Base-by-base conservation (phyloP, 2,797 vertebrate genomes). In the Tarsius wallacei region DNA sequence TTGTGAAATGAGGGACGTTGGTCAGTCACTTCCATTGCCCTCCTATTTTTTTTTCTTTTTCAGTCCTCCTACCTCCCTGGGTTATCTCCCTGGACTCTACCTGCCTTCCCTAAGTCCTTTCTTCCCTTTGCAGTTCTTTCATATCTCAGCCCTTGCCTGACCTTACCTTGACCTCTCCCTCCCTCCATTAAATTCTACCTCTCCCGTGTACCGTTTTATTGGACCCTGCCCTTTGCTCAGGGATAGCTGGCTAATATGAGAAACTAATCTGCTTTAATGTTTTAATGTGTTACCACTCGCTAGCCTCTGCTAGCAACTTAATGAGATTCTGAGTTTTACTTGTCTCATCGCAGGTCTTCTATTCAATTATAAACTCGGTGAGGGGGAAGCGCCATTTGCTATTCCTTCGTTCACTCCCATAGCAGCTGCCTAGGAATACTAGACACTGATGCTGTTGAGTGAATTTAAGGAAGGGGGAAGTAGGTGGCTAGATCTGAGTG, bases 271-370 rank as follows among this genome's bases (percentile, higher is more conserved):
- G 83, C n/a, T 71, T 87, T 94, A 88, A 73, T 77, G 61, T 53
- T 96, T 97, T 96, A 93, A 90, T 80, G 88, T 96, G 97, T 88
- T 94, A 92, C 96, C 63, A 64, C 89, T 94, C 0, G 4, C 80
- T 94, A 95, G 96, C 94, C 96, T 71, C 90, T 96, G 93, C 87
- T 89, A 87, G 89, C 1, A 2, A 89, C 96, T 95, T 97, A 95
- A 96, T 97, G 97, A 97, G 96, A 93, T 86, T 92, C 74, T 73
- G 93, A 84, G 76, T 91, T 95, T 97, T 90, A 61, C 76, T 64
- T 91, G 90, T 91, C 93, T 96, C 86, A 51, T 96, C 91, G 51
- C 70, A 87, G 94, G 78, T 80, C 86, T 31, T 87, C 94, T 84
- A 88, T 90, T 96, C 93, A 97, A 93, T 97, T 97, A 96, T 74